phyloP scores from a whole-genome alignment of 2,797 vertebrate genomes.

The Sandelia bainsii region DNA sequence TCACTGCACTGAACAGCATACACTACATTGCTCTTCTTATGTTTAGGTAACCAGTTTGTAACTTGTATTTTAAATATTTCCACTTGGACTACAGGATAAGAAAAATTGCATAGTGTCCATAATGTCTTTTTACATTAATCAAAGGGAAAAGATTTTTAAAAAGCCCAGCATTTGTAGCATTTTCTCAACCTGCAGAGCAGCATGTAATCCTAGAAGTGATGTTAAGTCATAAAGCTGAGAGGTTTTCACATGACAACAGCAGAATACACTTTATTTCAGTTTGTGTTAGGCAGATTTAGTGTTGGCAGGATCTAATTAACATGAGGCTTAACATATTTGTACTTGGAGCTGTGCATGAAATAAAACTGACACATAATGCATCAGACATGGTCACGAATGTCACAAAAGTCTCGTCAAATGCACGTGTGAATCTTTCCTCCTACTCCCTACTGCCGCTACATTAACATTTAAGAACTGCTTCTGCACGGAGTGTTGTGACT shows the following conservation, averaged over 20 bases:
- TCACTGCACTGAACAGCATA: too few relatives aligned
- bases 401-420: slow-evolving; percentile 2
- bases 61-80: slow-evolving; percentile 10
- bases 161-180: slow-evolving; percentile 4
- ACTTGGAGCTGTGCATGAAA: slow-evolving; percentile 17
- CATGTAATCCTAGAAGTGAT: slow-evolving; percentile 36
- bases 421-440: neutral
- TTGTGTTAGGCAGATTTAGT: neutral
- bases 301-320: slow-evolving; percentile 42
- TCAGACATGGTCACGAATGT: neutral
- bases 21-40: too few relatives aligned
- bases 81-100: neutral
- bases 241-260: slow-evolving; percentile 31
- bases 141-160: slow-evolving; percentile 30
- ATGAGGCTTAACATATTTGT: slow-evolving; percentile 16
- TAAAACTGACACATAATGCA: slow-evolving; percentile 15
- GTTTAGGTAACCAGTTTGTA: too few relatives aligned
- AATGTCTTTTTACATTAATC: neutral
- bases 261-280: neutral
- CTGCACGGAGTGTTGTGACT: slow-evolving; percentile 18
- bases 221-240: slow-evolving; percentile 35
- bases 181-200: slow-evolving; percentile 29
- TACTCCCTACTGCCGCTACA: slow-evolving; percentile 31
- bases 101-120: slow-evolving; percentile 1
- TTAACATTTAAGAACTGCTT: slow-evolving; percentile 40